Evolutionary conservation across 2,797 vertebrate species (phyloP).

Genomic region (Ficedula albicollis): DNA sequence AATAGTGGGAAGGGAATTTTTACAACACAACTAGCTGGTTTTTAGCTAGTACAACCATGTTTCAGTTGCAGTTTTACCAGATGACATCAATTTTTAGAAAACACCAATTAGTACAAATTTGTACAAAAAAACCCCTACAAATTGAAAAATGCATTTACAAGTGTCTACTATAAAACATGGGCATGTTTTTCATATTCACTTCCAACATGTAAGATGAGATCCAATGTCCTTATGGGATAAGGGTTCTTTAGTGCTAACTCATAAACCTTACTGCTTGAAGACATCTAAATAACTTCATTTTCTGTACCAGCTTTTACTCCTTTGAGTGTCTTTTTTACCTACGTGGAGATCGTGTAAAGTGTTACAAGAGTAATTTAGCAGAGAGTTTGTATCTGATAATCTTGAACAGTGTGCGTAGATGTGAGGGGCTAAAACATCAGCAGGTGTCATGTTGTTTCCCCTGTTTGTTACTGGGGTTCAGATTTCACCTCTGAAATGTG

Average conservation of each 20-base stretch:
- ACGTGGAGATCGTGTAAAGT: not conserved
- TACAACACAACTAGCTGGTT: not conserved
- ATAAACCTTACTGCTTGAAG: not conserved
- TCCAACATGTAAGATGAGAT: not conserved
- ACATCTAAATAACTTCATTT: not conserved
- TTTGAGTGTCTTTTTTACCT: not conserved
- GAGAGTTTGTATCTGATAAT: not conserved
- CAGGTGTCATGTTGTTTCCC: not conserved
- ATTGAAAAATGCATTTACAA: not conserved
- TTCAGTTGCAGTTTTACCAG: not conserved
- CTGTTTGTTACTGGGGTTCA: not conserved
- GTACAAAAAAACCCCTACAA: not conserved
- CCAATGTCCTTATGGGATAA: not conserved
- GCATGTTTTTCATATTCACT: not conserved
- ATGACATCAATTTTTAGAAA: not conserved
- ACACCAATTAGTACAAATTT: not conserved
- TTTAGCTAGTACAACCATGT: not conserved
- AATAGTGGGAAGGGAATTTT: not conserved
- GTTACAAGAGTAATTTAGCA: not conserved
- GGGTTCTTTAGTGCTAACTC: not conserved
- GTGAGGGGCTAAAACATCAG: not conserved
- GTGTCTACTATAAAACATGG: not conserved
- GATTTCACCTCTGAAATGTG: not conserved
- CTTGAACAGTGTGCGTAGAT: not conserved
- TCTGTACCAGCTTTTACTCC: not conserved